Base-by-base conservation (phyloP, 2,797 vertebrate species). In the Pseudotriccus pelzelni region DNA sequence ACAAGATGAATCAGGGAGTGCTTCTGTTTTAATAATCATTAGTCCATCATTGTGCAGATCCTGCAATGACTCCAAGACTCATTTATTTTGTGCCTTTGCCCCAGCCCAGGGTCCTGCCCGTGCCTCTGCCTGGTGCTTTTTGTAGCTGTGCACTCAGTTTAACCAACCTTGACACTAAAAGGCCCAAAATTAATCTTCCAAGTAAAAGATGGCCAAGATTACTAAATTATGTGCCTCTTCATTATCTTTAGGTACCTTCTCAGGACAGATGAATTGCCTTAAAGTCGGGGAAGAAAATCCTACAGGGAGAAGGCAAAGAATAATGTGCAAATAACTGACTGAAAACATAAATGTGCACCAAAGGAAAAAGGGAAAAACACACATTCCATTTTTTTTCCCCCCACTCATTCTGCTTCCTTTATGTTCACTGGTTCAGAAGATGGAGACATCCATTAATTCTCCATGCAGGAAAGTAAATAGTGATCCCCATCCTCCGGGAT, bases 381-480 rank as follows among this genome's bases (percentile, higher is more conserved):
- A 96, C 73, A 92, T 86, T 83, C 44, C 69, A 77, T 89, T 92
- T 88, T 74, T 6, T 24, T 13, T 5, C 5, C 83, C 93, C 93
- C 85, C 91, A 96, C 96, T 97, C 96, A 64, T 62, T 96, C 96
- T 88, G 82, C 85, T 97, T 97, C 97, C 97, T 97, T 93, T 96
- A 44, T 67, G 96, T 56, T 92, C 94, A 56, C 87, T 39, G 83
- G 87, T 95, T 88, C 93, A 94, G 95, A 97, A 97, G 97, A 98
- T 97, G 97, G 97, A 98, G 97, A 97, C 97, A 94, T 97, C 96
- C 93, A 97, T 98, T 97, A 98, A 98, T 98, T 97, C 97, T 97
- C 97, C 94, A 55, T 97, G 97, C 97, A 97, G 98, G 93, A 98
- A 98, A 87, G 97, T 63, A 98, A 98, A 98, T 82, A 97, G 96